phyloP scores from a whole-genome alignment of 2,888 invertebrate genomes.

The Chirona hameri region DNA sequence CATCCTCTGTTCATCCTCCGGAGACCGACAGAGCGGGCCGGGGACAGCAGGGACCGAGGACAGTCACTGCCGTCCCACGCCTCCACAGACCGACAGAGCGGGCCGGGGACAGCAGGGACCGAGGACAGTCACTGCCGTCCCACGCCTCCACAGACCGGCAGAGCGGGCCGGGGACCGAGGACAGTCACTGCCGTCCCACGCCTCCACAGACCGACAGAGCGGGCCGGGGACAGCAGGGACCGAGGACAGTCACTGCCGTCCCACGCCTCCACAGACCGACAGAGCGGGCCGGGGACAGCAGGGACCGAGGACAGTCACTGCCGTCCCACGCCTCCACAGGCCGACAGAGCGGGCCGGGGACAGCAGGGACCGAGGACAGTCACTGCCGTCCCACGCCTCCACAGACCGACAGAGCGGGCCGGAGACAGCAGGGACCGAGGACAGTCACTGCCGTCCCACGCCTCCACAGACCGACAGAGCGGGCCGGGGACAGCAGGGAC shows the following conservation, averaged over 20 bases:
- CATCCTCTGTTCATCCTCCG: no score
- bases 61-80: neutral
- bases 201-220: neutral
- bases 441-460: neutral
- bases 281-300: no score
- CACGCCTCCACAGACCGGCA: neutral
- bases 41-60: neutral
- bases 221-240: neutral
- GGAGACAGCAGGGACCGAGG: neutral
- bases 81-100: neutral
- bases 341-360: no score
- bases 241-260: neutral
- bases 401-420: no score
- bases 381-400: neutral
- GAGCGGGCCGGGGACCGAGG: neutral
- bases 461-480: neutral
- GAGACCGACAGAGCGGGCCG: no score
- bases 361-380: neutral
- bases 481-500: neutral
- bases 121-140: neutral
- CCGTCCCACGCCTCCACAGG: neutral
- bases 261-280: neutral
- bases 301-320: neutral
- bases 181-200: neutral
- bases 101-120: neutral